Conservation (phyloP, 1,140 invertebrate species). For the Pachyrhynchus sulphureomaculatus region DNA sequence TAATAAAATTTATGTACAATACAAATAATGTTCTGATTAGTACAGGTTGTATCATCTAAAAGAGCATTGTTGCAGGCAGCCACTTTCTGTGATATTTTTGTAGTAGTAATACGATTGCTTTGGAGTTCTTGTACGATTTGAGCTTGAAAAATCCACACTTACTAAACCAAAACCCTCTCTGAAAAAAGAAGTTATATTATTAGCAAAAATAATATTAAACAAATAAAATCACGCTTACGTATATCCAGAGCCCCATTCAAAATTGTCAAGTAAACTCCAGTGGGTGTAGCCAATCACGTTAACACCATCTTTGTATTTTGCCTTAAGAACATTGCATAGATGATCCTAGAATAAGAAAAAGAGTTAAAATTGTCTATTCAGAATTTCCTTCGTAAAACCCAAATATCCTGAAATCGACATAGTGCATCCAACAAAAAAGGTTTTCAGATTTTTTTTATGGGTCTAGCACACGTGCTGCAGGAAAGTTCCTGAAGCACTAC, state of each 20-base stretch:
- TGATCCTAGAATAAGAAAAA: constrained; percentile 29
- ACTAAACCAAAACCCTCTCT: constrained; percentile 35
- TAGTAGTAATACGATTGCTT: constrained; percentile 29
- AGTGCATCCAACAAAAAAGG: neutral
- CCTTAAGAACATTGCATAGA: constrained; percentile 19
- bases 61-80: constrained; percentile 11
- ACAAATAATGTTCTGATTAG: too few relatives aligned
- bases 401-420: too few relatives aligned
- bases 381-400: too few relatives aligned
- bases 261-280: constrained; percentile 37
- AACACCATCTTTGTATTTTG: constrained; percentile 37
- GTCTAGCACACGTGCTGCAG: too few relatives aligned
- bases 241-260: constrained; percentile 32
- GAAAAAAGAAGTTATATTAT: constrained; percentile 1
- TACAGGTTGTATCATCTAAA: too few relatives aligned
- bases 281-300: constrained; percentile 31
- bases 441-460: too few relatives aligned
- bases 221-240: too few relatives aligned
- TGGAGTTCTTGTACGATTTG: constrained; percentile 24
- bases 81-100: neutral
- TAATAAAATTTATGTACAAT: too few relatives aligned
- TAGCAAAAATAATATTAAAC: neutral
- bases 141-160: constrained; percentile 28
- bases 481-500: too few relatives aligned
- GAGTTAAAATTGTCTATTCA: neutral